Evolutionary conservation across 2,888 invertebrate species (phyloP), one percentile per base, ranked within the genome.

Genomic region (Cremastinae sp.): DNA sequence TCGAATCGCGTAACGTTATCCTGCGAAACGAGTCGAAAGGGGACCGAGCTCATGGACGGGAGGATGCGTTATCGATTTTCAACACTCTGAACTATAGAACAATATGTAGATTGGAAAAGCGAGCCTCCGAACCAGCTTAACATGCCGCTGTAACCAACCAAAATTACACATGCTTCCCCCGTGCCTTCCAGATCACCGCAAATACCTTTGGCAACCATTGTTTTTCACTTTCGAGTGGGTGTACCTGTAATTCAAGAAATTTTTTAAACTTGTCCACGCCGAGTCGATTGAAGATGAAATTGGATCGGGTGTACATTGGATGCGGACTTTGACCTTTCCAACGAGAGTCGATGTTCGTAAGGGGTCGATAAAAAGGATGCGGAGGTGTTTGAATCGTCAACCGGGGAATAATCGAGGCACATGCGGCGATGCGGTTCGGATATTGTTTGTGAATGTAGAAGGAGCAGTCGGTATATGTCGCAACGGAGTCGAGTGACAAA

Each of bases 1-100:
- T 74, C 61, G 74, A 73, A 73, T 66, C 55, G 53, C 61, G 68
- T 61, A 55, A 49, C 74, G 61, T 53, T 74, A 68, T 74, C 53
- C 28, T 28, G 28, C 28, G 28, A 28, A 28, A 28, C 28, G 28
- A 28, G 28, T 28, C 61, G 39, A 47, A 12, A 53, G 55, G 43
- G 12, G 4, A 14, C 16, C 14, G 51, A 3, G n/a, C 3, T 20
- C n/a, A n/a, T n/a, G 41, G n/a, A 20, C 9, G 22, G 22, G 18
- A 28, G 16, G 41, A 39, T 39, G 16, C 47, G 37, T 45, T 62
- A 74, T 74, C 74, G 74, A 74, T 74, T 68, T 74, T 68, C 61
- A 47, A 37, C 22, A 16, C 61, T 59, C 66, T 41, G 41, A 5
- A 7, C 43, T 16, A 12, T 28, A 28, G 37, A 55, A 10, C 12